Evolutionary conservation across 2,888 invertebrate species (phyloP).

Genomic region (Desoria tigrina): DNA sequence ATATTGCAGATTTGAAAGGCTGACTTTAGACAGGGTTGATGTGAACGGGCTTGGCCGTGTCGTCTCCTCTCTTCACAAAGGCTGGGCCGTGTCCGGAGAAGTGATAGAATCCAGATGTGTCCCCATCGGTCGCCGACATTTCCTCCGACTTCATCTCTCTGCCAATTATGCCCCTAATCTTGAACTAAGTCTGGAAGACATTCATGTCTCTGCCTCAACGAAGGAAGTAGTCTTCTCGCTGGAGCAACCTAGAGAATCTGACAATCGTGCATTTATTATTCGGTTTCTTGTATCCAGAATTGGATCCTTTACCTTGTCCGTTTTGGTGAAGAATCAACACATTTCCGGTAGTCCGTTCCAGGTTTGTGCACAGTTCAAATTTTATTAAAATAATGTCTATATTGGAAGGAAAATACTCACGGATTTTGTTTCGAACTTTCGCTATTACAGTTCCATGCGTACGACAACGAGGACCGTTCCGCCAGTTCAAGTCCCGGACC

Average conservation of each 20-base stretch:
- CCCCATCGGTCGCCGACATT: constrained; percentile 50
- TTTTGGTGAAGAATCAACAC: constrained; percentile 50
- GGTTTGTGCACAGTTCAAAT: constrained; percentile 26
- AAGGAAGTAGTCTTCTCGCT: constrained; percentile 52
- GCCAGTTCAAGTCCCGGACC: constrained; percentile 49
- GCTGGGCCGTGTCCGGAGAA: constrained; percentile 53
- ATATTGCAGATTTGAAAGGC: constrained; percentile 47
- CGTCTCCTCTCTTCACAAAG: constrained; percentile 48
- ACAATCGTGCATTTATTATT: constrained; percentile 49
- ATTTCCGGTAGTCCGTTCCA: constrained; percentile 53
- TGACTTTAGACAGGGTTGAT: constrained; percentile 48
- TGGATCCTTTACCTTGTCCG: constrained; percentile 50
- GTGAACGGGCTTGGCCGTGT: constrained; percentile 47
- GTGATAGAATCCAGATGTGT: constrained; percentile 52
- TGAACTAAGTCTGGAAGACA: constrained; percentile 50
- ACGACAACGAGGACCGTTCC: constrained; percentile 49
- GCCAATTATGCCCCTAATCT: constrained; percentile 43
- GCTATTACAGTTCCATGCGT: constrained; percentile 53
- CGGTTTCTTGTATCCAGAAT: constrained; percentile 51
- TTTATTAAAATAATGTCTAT: too few relatives aligned
- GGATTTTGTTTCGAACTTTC: too few relatives aligned
- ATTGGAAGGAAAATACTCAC: too few relatives aligned
- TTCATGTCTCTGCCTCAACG: constrained; percentile 48
- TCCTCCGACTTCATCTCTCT: constrained; percentile 50
- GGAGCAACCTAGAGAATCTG: constrained; percentile 50